Percentiles rank a stretch among this genome's conserved stretches.
phyloP scores from a whole-genome alignment of 1,140 invertebrate genomes.

The Cydia amplana region DNA sequence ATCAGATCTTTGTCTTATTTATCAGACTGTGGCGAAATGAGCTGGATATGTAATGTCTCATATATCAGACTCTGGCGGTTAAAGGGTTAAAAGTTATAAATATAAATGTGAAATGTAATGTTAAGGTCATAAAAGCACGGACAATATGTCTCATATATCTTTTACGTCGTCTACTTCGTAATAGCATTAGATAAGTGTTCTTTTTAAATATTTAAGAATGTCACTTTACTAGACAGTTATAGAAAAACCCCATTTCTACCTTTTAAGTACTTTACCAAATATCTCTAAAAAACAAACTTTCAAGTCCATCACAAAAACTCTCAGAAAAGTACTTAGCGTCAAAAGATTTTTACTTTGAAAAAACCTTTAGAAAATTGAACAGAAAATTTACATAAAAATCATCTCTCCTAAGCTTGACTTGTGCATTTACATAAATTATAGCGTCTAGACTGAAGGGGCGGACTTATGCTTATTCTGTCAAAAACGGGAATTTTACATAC shows the following conservation, averaged over 20 bases:
- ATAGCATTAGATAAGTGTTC: neutral
- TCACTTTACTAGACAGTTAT: neutral
- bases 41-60: no score
- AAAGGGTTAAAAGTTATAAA: neutral
- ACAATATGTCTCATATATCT: neutral
- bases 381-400: slow-evolving; percentile 25
- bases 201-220: slow-evolving; percentile 1
- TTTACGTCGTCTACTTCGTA: neutral
- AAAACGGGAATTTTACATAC: neutral
- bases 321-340: slow-evolving; percentile 9
- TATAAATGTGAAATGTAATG: neutral
- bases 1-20: no score
- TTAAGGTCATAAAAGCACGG: neutral
- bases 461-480: neutral
- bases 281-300: neutral
- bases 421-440: slow-evolving; percentile 27
- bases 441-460: slow-evolving; percentile 14
- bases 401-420: slow-evolving; percentile 16
- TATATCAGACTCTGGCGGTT: no score
- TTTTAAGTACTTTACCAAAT: neutral
- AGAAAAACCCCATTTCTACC: neutral
- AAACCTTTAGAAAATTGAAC: slow-evolving; percentile 15
- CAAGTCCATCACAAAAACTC: slow-evolving; percentile 6
- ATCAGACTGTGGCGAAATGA: no score
- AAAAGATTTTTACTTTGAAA: slow-evolving; percentile 5